Base-by-base conservation (phyloP, 1,140 invertebrate species). In the Drosophila fuyamai region DNA sequence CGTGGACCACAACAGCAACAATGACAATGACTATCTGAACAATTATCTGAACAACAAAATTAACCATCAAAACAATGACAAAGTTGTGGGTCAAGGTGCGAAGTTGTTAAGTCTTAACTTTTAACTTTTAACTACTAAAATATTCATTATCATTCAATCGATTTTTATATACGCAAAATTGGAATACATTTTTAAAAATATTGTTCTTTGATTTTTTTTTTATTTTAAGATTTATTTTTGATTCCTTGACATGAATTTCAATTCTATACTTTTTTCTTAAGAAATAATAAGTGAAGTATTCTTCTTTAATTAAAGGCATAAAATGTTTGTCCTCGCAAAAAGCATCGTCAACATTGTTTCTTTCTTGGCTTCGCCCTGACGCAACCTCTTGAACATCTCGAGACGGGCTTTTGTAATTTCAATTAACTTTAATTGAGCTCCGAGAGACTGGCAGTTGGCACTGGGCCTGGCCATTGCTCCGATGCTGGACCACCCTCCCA, bases 11-110 rank as follows among this genome's bases (percentile, higher is more conserved):
- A 81, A 67, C 14, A 44, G 43, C 57, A 89, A 79, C 72, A 88
- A 67, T 76, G 74, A 81, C 58, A 83, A 90, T 63, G 72, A 88
- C 50, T 77, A 76, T 58, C 56, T 70, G n/a, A 82, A 76, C 46
- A 85, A 53, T 32, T 53, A 53, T 53, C 50, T 53, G 10, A 53
- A 80, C 66, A 79, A 76, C 62, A 82, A 76, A 29, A 54, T 63
- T 58, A 76, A 79, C 46, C 63, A 79, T 54, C 48, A 55, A 53
- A 71, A 60, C 53, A 63, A 63, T 55, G 63, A 63, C 36, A 75
- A 51, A 63, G 46, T 72, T 86, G 50, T 85, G 62, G 61, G 60
- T 56, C 86, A 86, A 86, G 82, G 82, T 86, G 81, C 47, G 81
- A 56, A 63, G 16, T 60, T 46, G 50, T 55, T 32, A 82, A 60